phyloP scores from a whole-genome alignment of 2,113 vertebrate species.

The Lophotis ruficrista region DNA sequence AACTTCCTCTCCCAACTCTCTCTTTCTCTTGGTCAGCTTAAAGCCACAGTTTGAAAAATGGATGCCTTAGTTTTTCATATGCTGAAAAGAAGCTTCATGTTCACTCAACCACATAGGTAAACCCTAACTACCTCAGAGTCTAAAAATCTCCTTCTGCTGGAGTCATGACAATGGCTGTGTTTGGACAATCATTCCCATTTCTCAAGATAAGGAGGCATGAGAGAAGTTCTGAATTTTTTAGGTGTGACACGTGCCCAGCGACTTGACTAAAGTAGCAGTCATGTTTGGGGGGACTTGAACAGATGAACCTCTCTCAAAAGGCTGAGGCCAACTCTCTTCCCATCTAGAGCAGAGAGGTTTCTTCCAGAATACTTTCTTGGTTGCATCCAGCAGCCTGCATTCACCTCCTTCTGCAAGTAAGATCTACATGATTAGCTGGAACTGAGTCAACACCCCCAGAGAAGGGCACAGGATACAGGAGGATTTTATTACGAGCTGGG shows the following conservation, averaged over 20 bases:
- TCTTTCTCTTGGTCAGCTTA: neutral
- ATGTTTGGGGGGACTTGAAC: neutral
- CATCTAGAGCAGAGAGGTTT: neutral
- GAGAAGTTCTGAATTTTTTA: neutral
- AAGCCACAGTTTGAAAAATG: neutral
- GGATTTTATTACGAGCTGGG: conserved; percentile 24
- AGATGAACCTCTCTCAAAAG: neutral
- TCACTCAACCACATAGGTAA: neutral
- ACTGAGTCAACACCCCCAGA: neutral
- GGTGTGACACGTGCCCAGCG: neutral
- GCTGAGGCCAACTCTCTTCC: neutral
- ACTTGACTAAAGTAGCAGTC: neutral
- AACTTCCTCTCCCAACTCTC: neutral
- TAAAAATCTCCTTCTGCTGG: neutral
- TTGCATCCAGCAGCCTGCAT: neutral
- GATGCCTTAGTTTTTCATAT: neutral
- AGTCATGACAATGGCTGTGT: neutral
- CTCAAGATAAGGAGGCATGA: neutral
- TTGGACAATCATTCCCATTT: neutral
- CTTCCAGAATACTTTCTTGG: neutral
- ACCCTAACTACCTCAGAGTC: neutral
- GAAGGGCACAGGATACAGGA: conserved; percentile 66
- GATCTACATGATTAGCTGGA: conserved; percentile 42
- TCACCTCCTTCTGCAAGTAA: conserved; percentile 32
- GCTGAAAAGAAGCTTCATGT: neutral